Base-by-base conservation (phyloP, 2,113 vertebrate genomes). In the Parus major region DNA sequence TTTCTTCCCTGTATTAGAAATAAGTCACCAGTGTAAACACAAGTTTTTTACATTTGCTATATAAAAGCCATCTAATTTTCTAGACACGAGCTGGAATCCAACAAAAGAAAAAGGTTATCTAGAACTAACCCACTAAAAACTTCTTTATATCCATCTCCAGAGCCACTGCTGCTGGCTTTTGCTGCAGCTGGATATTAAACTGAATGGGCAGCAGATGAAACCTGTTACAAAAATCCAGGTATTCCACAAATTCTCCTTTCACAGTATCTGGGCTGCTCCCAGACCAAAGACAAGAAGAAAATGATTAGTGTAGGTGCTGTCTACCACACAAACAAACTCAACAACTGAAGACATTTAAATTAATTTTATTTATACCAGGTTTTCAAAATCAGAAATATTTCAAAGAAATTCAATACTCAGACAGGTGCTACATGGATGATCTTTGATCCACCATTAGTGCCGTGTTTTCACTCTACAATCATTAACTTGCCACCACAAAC, bases 351-450 rank as follows among this genome's bases (percentile, higher is more conserved):
- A 96, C 79, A 71, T 94, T 96, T 97, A 96, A 96, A 95, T 96
- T 96, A 96, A 85, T 83, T 97, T 97, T 96, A 97, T 97, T 97
- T 95, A 94, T 96, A 88, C 79, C 85, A 96, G 82, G 85, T 96
- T 96, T 94, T 95, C 95, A 96, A 96, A 96, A 95, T 95, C 90
- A 90, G 95, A 94, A 90, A 83, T 94, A 93, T 90, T 90, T 93
- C 83, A 86, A 96, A 93, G 95, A 93, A 96, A 95, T 92, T 81
- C 88, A 95, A 36, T 95, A 94, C 68, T 94, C 66, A 91, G 95
- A 96, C 93, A 95, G 95, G 88, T 96, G 94, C 96, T 97, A 96
- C 94, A 92, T 92, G 90, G 92, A 95, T 93, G 90, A 86, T 90
- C 91, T 57, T 64, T 86, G 79, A 83, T 88, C 87, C 92, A 92